A percentile compares a stretch with the other conserved stretches of the same genome.
These are phyloP conservation scores for Sesia apiformis DNA, from an alignment of 2,888 invertebrate species.

Conservation along the genomic window DNA sequence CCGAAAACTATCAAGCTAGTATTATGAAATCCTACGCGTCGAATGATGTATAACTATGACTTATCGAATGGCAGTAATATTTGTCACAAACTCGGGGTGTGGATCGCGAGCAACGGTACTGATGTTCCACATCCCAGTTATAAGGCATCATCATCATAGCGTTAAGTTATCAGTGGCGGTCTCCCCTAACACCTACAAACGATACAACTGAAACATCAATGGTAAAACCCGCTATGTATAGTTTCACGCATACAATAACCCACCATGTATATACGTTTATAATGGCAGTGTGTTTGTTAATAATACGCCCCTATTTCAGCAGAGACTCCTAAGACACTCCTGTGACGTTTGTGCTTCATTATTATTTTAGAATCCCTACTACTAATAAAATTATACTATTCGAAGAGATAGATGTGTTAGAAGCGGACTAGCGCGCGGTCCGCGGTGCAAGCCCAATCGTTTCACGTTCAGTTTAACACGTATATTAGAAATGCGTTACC, in stretches of 20 bases:
- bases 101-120: conserved; percentile 12
- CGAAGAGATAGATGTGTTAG: conserved; percentile 33
- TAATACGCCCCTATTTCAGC: conserved; percentile 33
- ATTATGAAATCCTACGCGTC: conserved; percentile 45
- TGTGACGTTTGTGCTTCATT: conserved; percentile 59
- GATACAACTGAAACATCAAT: conserved; percentile 9
- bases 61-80: conserved; percentile 71
- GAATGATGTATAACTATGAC: conserved; percentile 60
- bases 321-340: conserved; percentile 54
- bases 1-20: conserved; percentile 60
- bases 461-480: conserved; percentile 45
- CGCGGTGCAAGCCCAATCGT: conserved; percentile 66
- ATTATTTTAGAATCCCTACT: conserved; percentile 48
- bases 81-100: conserved; percentile 49
- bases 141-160: conserved; percentile 62
- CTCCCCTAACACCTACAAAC: conserved; percentile 26
- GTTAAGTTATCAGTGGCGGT: conserved; percentile 29
- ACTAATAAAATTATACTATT: conserved; percentile 48
- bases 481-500: conserved; percentile 68
- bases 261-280: conserved; percentile 42
- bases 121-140: conserved; percentile 26
- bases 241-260: conserved; percentile 40
- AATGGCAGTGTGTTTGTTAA: conserved; percentile 68
- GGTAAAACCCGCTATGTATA: conserved; percentile 24
- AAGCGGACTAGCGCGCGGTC: conserved; percentile 57